Conservation (phyloP, 2,888 invertebrate genomes). For the Suillia variegata region DNA sequence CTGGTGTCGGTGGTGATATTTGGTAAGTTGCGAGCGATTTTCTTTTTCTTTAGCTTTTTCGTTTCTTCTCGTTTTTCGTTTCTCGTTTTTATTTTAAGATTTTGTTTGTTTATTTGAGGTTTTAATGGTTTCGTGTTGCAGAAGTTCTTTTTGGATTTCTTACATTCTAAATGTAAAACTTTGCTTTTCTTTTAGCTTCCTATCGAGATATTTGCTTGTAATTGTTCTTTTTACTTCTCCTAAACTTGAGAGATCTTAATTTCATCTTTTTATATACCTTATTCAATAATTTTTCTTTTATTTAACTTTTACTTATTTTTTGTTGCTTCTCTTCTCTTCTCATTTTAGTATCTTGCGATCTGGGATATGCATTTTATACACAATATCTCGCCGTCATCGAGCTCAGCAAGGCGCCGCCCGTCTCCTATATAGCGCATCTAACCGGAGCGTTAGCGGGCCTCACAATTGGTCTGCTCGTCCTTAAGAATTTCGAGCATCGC, state of each 20-base stretch:
- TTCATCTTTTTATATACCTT: neutral
- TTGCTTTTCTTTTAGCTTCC: too few relatives aligned
- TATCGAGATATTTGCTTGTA: too few relatives aligned
- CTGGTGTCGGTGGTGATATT: conserved; percentile 90
- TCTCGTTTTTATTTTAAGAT: neutral
- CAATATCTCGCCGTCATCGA: conserved; percentile 66
- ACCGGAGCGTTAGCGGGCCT: conserved; percentile 94
- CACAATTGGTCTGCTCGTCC: conserved; percentile 89
- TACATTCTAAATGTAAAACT: too few relatives aligned
- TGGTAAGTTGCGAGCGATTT: conserved; percentile 66
- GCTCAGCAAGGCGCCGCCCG: conserved; percentile 68
- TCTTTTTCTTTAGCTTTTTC: neutral
- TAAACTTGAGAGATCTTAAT: neutral
- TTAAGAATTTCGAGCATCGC: conserved; percentile 95
- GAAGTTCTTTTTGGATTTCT: neutral
- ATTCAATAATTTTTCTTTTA: neutral
- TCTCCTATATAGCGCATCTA: conserved; percentile 94
- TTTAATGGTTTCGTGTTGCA: neutral
- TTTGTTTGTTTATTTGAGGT: neutral
- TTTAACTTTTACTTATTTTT: neutral
- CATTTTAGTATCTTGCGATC: conserved; percentile 85
- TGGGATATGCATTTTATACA: conserved; percentile 94
- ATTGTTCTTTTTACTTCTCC: too few relatives aligned
- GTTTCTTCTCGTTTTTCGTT: neutral
- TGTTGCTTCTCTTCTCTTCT: too few relatives aligned